Evolutionary conservation across 2,797 vertebrate species (phyloP).

Genomic region (Tadarida brasiliensis): DNA sequence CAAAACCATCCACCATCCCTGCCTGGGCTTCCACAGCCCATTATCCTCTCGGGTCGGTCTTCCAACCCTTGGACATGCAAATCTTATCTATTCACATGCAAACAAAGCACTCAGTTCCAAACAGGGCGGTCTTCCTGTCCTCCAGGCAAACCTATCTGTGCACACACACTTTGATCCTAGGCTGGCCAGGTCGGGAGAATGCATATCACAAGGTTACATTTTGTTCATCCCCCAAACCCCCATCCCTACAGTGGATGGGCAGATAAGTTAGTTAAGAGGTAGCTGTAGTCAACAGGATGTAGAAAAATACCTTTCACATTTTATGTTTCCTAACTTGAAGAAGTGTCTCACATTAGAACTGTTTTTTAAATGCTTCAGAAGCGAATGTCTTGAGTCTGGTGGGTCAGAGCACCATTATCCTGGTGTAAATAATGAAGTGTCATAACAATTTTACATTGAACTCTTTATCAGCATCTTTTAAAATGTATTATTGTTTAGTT

Average conservation of each 20-base stretch:
- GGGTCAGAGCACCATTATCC: background rate
- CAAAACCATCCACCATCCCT: too few species aligned
- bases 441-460: background rate
- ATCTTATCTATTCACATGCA: too few species aligned
- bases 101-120: too few species aligned
- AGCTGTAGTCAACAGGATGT: background rate
- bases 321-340: background rate
- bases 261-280: background rate
- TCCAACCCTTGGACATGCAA: too few species aligned
- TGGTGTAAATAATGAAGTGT: background rate
- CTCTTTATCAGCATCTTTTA: background rate
- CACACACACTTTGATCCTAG: too few species aligned
- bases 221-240: too few species aligned
- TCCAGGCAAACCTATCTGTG: too few species aligned
- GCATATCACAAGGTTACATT: too few species aligned
- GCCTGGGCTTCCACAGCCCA: too few species aligned
- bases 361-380: background rate
- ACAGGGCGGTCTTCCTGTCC: too few species aligned
- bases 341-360: background rate
- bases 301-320: constrained; percentile 30
- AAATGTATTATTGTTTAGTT: constrained; percentile 5
- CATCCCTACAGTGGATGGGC: background rate
- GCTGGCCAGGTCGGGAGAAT: too few species aligned
- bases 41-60: too few species aligned
- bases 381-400: background rate